Evolutionary conservation across 2,888 invertebrate species (phyloP).

Genomic region (Synergus itoensis): DNA sequence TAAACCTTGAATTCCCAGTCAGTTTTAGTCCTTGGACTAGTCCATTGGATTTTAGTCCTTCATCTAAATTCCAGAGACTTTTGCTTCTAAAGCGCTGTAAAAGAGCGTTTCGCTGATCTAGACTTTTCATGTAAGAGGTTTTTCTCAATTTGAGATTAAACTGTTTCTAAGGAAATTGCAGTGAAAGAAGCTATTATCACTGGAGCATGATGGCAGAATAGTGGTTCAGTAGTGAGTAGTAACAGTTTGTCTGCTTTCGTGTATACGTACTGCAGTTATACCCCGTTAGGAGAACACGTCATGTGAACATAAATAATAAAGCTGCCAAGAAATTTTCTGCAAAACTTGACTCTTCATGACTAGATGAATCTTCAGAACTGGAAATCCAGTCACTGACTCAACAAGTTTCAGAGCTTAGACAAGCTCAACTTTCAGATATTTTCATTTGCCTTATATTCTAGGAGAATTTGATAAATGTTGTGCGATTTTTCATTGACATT

Average conservation of each 20-base stretch:
- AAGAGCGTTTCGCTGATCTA: background rate
- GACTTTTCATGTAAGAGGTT: background rate
- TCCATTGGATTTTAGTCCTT: background rate
- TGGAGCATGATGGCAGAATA: conserved; percentile 13
- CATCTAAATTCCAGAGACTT: background rate
- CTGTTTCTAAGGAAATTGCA: conserved; percentile 22
- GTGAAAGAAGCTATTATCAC: conserved; percentile 30
- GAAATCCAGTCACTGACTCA: background rate
- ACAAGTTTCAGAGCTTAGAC: background rate
- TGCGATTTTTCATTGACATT: background rate
- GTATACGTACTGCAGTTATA: background rate
- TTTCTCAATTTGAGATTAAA: background rate
- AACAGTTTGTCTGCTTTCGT: conserved; percentile 38
- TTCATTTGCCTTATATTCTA: background rate
- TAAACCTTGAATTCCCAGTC: background rate
- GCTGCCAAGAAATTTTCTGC: background rate
- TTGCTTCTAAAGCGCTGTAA: background rate
- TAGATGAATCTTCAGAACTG: background rate
- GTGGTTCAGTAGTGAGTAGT: background rate
- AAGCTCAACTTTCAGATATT: background rate
- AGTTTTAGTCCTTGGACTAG: conserved; percentile 8
- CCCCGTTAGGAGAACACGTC: conserved; percentile 11
- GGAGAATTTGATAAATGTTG: background rate
- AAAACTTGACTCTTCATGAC: background rate
- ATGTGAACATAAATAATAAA: background rate